A percentile compares a stretch with the other conserved stretches of the same genome.
Conservation (phyloP, 2,888 invertebrate species). For the Drymonia ruficornis region DNA sequence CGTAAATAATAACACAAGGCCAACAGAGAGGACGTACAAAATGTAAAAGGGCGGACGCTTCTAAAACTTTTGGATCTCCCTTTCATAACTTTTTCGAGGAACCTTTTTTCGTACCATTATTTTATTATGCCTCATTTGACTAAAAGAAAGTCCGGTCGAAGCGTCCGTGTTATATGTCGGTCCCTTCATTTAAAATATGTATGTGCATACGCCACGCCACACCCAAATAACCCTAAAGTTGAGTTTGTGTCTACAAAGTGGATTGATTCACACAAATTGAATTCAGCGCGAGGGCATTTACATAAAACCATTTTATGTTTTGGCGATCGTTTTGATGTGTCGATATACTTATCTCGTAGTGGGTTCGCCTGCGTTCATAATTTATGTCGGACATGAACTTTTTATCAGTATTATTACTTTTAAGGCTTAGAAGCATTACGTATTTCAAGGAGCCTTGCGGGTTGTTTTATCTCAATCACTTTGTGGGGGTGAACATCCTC, state of each 20-base stretch:
- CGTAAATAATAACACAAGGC: slow-evolving; percentile 77
- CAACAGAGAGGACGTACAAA: slow-evolving; percentile 63
- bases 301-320: slow-evolving; percentile 40
- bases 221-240: slow-evolving; percentile 59
- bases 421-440: slow-evolving; percentile 18
- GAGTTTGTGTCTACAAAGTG: slow-evolving; percentile 46
- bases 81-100: slow-evolving; percentile 77
- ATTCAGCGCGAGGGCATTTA: slow-evolving; percentile 40
- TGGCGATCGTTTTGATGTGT: slow-evolving; percentile 29
- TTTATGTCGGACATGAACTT: slow-evolving; percentile 6
- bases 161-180: slow-evolving; percentile 66
- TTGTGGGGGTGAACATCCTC: slow-evolving; percentile 32
- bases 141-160: slow-evolving; percentile 76
- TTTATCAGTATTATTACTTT: neutral
- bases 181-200: slow-evolving; percentile 77
- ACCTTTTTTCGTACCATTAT: slow-evolving; percentile 79
- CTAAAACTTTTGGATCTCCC: slow-evolving; percentile 74
- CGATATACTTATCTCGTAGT: slow-evolving; percentile 19
- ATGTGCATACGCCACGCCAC: slow-evolving; percentile 59
- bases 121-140: slow-evolving; percentile 81
- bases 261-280: slow-evolving; percentile 47
- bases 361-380: slow-evolving; percentile 19
- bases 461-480: slow-evolving; percentile 32
- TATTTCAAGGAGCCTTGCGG: slow-evolving; percentile 17
- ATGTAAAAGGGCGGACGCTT: slow-evolving; percentile 67